These are phyloP conservation scores for Tetropium fuscum DNA, from an alignment of 2,888 invertebrate genomes.

Conservation along the genomic window DNA sequence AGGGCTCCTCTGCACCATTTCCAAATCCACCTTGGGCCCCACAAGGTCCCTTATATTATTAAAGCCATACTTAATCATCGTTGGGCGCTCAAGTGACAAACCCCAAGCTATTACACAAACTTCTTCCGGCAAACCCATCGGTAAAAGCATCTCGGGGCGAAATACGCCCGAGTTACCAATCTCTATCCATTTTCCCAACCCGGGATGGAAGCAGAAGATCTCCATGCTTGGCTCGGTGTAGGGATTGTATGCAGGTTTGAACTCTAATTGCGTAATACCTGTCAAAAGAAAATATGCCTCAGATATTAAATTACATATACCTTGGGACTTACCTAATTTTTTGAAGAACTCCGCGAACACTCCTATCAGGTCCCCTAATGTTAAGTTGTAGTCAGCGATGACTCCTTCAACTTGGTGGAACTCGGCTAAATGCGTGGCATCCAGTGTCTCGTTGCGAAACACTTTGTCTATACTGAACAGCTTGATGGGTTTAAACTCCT, in stretches of 20 bases:
- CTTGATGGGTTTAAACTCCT: constrained; percentile 88
- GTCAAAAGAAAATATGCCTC: neutral
- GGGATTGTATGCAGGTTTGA: constrained; percentile 99
- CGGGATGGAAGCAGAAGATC: constrained; percentile 95
- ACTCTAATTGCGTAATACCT: constrained; percentile 82
- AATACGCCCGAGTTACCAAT: constrained; percentile 98
- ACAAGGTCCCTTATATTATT: constrained; percentile 98
- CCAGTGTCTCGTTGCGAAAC: constrained; percentile 97
- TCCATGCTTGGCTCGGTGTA: constrained; percentile 99
- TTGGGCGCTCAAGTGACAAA: constrained; percentile 95
- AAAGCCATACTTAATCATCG: constrained; percentile 98
- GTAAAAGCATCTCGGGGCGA: constrained; percentile 95
- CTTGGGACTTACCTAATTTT: constrained; percentile 73
- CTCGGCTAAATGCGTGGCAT: constrained; percentile 98
- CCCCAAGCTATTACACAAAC: constrained; percentile 98
- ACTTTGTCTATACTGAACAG: constrained; percentile 96
- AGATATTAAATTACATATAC: neutral
- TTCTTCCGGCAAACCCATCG: constrained; percentile 95
- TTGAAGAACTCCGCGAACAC: constrained; percentile 92
- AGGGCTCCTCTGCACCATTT: constrained; percentile 95
- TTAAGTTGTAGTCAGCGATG: constrained; percentile 89
- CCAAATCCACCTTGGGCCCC: constrained; percentile 95
- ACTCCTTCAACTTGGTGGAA: constrained; percentile 99
- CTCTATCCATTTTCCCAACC: constrained; percentile 85
- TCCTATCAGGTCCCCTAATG: constrained; percentile 92